phyloP scores from a whole-genome alignment of 2,888 invertebrate genomes.

The Omphaloscelis lunosa region DNA sequence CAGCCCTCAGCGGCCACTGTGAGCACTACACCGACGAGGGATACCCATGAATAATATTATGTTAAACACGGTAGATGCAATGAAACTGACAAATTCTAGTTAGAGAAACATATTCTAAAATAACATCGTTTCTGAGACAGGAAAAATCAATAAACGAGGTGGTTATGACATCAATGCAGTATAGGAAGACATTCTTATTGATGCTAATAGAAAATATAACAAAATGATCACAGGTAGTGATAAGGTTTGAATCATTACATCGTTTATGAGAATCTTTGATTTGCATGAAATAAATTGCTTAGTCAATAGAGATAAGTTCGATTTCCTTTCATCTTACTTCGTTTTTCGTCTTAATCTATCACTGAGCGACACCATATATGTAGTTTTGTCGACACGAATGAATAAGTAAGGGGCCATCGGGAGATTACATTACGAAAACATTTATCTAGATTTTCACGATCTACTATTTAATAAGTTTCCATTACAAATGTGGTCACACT shows the following conservation, averaged over 20 bases:
- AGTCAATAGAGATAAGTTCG: background rate
- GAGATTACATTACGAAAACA: slow-evolving; percentile 1
- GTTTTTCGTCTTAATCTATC: slow-evolving; percentile 19
- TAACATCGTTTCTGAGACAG: background rate
- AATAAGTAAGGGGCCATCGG: slow-evolving; percentile 47
- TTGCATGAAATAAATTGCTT: background rate
- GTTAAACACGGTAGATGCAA: background rate
- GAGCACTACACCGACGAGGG: background rate
- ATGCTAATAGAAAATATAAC: slow-evolving; percentile 28
- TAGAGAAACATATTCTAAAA: background rate
- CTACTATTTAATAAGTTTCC: background rate
- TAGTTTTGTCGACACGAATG: slow-evolving; percentile 14
- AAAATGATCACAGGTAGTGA: slow-evolving; percentile 2
- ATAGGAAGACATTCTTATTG: slow-evolving; percentile 9
- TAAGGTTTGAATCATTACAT: background rate
- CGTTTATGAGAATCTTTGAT: background rate
- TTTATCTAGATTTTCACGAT: slow-evolving; percentile 16
- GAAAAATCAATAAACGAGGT: slow-evolving; percentile 11
- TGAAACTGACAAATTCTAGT: background rate
- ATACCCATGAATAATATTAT: background rate
- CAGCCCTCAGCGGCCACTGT: background rate
- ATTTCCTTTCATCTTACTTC: background rate
- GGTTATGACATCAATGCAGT: slow-evolving; percentile 16
- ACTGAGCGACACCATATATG: slow-evolving; percentile 42
- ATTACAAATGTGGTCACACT: slow-evolving; percentile 23